Conservation (phyloP, 1,140 invertebrate genomes). For the Ostrea denselamellosa region DNA sequence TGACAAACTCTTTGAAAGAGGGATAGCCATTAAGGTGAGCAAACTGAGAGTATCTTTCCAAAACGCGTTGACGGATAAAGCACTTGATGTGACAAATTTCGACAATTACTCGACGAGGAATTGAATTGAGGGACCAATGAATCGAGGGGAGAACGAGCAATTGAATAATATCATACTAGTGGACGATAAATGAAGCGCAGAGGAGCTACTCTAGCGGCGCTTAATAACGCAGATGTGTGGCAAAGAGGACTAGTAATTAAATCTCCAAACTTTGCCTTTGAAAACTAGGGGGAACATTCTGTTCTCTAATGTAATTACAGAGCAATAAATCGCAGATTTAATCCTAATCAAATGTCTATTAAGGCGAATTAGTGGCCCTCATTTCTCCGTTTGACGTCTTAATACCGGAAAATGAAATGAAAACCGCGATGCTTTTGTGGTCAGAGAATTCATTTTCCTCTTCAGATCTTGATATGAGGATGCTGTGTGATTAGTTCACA, state of each 20-base stretch:
- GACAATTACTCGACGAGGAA: constrained; percentile 34
- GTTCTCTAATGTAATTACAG: constrained; percentile 42
- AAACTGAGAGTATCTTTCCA: constrained; percentile 1
- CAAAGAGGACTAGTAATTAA: constrained; percentile 35
- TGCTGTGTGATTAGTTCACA: not conserved
- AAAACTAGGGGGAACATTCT: constrained; percentile 33
- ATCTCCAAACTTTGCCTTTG: constrained; percentile 41
- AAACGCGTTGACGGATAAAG: constrained; percentile 29
- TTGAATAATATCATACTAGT: constrained; percentile 19
- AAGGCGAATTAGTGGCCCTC: constrained; percentile 39
- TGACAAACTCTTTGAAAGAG: not conserved
- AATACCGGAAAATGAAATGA: constrained; percentile 33
- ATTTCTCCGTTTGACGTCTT: constrained; percentile 34
- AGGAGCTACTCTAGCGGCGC: not conserved
- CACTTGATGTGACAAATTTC: constrained; percentile 42
- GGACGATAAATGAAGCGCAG: constrained; percentile 5
- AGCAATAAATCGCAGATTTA: constrained; percentile 44
- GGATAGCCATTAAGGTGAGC: constrained; percentile 39
- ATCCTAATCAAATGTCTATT: constrained; percentile 36
- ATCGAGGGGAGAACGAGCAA: constrained; percentile 32
- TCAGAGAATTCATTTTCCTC: not conserved
- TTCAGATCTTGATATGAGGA: not conserved
- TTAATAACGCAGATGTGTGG: constrained; percentile 22
- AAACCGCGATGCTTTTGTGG: not conserved
- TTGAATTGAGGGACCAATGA: constrained; percentile 39